A percentile compares a stretch with the other conserved stretches of the same genome.
These are phyloP conservation scores for Dasypogon diadema DNA, from an alignment of 2,888 invertebrate species.

Conservation along the genomic window DNA sequence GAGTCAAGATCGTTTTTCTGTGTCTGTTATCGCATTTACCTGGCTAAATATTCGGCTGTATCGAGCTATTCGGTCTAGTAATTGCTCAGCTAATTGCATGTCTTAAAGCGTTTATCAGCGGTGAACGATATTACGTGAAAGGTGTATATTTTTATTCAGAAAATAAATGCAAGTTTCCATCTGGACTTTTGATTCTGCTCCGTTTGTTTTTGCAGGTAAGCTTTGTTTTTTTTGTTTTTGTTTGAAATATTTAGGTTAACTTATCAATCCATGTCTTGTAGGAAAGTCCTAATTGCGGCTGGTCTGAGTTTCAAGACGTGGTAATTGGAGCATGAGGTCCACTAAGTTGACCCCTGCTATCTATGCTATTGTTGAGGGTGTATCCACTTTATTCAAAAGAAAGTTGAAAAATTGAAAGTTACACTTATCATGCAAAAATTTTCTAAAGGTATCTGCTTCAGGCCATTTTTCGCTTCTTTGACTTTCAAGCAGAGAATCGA, in stretches of 20 bases:
- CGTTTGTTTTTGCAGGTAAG: conserved; percentile 31
- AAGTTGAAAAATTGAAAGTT: too few relatives aligned
- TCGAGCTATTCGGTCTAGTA: conserved; percentile 23
- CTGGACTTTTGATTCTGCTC: conserved; percentile 1
- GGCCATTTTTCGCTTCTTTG: too few relatives aligned
- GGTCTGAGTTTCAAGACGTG: too few relatives aligned
- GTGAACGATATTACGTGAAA: conserved; percentile 32
- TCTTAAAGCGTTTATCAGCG: not conserved
- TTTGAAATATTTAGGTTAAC: conserved; percentile 1
- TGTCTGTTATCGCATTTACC: conserved; percentile 13
- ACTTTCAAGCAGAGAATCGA: too few relatives aligned
- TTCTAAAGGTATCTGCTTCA: too few relatives aligned
- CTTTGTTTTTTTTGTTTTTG: not conserved
- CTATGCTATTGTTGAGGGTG: too few relatives aligned
- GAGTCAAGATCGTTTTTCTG: not conserved
- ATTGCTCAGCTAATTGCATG: conserved; percentile 2
- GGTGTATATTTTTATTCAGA: conserved; percentile 26
- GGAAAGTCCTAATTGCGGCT: too few relatives aligned
- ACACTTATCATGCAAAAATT: too few relatives aligned
- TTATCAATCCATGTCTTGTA: not conserved
- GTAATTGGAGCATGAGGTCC: too few relatives aligned
- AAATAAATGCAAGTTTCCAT: conserved; percentile 37
- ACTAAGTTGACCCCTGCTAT: too few relatives aligned
- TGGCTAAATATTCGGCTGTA: conserved; percentile 20
- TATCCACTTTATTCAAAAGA: too few relatives aligned